A percentile compares a stretch with the other conserved stretches of the same genome.
Evolutionary conservation across 2,113 vertebrate species (phyloP).

Genomic region (Semnornis frantzii): DNA sequence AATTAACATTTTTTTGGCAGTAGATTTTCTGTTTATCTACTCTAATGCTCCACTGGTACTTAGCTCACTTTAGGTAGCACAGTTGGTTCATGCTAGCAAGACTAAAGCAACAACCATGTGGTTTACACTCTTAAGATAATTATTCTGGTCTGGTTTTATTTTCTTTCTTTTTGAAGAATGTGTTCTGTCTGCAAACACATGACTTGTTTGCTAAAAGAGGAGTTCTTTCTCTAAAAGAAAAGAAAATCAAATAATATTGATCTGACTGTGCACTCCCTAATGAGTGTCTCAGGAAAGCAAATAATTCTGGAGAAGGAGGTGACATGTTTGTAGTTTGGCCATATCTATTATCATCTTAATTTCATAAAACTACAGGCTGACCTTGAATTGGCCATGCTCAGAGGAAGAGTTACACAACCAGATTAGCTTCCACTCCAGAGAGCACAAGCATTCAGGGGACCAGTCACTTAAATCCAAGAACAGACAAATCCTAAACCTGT

Average conservation of each 20-base stretch:
- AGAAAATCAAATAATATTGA: constrained; percentile 41
- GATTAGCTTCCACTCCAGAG: background rate
- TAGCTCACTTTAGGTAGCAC: background rate
- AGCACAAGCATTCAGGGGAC: background rate
- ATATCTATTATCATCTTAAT: background rate
- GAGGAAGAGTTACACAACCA: background rate
- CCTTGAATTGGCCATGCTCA: background rate
- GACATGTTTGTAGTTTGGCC: background rate
- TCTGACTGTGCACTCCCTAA: constrained; percentile 4
- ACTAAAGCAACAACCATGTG: background rate
- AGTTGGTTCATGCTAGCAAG: background rate
- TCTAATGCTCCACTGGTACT: background rate
- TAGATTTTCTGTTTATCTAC: background rate
- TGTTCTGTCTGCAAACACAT: background rate
- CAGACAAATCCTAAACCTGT: background rate
- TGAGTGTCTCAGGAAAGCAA: background rate
- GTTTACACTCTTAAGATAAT: background rate
- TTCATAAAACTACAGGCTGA: background rate
- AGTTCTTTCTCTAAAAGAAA: background rate
- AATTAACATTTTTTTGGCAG: background rate
- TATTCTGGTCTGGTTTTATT: background rate
- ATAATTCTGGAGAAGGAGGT: background rate
- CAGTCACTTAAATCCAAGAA: background rate
- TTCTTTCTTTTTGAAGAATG: background rate
- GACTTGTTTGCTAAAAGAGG: background rate